Evolutionary conservation across 2,113 vertebrate species (phyloP).

Genomic region (Takifugu bimaculatus): DNA sequence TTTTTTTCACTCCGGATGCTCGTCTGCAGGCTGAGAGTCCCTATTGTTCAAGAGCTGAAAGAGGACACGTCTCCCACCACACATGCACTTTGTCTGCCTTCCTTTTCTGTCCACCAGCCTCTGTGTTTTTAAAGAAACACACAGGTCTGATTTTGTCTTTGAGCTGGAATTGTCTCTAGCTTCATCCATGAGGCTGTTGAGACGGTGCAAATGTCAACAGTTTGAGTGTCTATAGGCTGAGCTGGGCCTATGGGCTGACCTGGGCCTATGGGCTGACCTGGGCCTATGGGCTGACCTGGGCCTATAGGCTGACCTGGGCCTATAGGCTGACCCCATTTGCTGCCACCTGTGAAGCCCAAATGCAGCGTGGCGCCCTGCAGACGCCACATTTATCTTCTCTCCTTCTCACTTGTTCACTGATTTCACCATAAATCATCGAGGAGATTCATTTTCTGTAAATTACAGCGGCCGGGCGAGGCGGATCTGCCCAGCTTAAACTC

Average conservation of each 20-base stretch:
- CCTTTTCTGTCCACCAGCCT: neutral
- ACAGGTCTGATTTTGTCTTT: neutral
- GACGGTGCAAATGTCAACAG: neutral
- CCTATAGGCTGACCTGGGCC: no score
- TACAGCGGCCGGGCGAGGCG: neutral
- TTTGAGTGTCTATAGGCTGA: no score
- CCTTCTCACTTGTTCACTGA: neutral
- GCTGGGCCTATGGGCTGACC: no score
- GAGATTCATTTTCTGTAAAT: neutral
- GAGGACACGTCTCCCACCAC: conserved; percentile 5
- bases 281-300: no score
- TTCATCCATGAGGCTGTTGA: neutral
- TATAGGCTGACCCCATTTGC: no score
- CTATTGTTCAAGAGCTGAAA: conserved; percentile 27
- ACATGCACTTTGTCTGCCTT: no score
- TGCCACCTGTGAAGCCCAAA: neutral
- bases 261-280: no score
- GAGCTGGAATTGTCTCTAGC: neutral
- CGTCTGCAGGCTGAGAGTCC: conserved; percentile 41
- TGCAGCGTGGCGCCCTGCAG: no score
- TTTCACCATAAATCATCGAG: no score
- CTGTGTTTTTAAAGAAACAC: no score
- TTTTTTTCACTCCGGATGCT: conserved; percentile 39
- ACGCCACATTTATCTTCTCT: no score
- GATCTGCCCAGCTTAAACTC: conserved; percentile 21